Base-by-base conservation (phyloP, 2,888 invertebrate genomes). In the Griposia aprilina region DNA sequence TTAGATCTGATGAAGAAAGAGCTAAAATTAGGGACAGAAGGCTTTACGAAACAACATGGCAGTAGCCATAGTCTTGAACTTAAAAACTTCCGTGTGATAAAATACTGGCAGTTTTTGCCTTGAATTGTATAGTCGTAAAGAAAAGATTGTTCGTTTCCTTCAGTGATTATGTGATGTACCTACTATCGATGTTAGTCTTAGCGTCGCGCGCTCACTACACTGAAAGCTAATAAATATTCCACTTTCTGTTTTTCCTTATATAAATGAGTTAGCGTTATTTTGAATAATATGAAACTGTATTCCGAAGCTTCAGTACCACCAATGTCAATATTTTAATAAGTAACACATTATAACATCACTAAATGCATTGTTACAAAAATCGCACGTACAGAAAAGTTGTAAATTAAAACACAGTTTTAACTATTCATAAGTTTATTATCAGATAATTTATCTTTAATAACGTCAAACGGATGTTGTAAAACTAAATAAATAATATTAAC, bases 401-500 rank as follows among this genome's bases (percentile, higher is more conserved):
- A 76, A 80, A 85, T 73, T 48, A 66, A 83, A 82, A 76, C 36
- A 62, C 70, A 66, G 59, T 76, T 74, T 23, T 52, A 57, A n/a
- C 20, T 55, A 60, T 69, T 62, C 52, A 73, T 81, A 70, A 57
- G 36, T 83, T 83, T 83, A 83, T 66, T 85, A 77, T 45, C 15
- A 45, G 15, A 66, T 75, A 75, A 65, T 45, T 1, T 74, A 76
- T 62, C 1, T 63, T 66, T 50, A 68, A 59, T 60, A 63, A 76
- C 77, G 65, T 55, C 57, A 74, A 67, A 83, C 62, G 15, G 69
- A 73, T 85, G 70, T 77, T 82, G 45, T 26, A 62, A 70, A 74
- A 50, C 52, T 74, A 82, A 83, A 83, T 83, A 83, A 83, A 85
- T 82, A 77, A 76, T 66, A 85, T 55, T 36, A 71, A 83, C 67